Percentiles rank a stretch among this genome's conserved stretches.
Evolutionary conservation across 1,140 invertebrate species (phyloP).

Genomic region (Bombus impatiens): DNA sequence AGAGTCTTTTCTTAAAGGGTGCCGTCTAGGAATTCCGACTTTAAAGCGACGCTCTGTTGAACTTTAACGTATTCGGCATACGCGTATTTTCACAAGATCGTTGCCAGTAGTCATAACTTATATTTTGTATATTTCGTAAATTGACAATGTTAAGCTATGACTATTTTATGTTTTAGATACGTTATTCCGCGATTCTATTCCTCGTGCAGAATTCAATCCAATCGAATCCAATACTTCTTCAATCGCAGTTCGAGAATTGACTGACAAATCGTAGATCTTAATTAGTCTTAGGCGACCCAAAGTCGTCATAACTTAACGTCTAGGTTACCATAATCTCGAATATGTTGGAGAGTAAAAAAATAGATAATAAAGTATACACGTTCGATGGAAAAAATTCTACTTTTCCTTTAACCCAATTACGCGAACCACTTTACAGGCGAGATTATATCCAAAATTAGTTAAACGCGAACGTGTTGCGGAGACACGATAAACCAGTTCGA

Average conservation of each 20-base stretch:
- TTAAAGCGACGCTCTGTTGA: background rate
- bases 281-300: too few species aligned
- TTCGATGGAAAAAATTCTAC: background rate
- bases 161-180: too few species aligned
- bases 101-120: too few species aligned
- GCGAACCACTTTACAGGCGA: too few species aligned
- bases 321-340: background rate
- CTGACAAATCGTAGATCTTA: too few species aligned
- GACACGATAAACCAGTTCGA: constrained; percentile 6
- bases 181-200: too few species aligned
- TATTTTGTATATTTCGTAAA: background rate
- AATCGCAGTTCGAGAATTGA: too few species aligned
- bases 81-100: too few species aligned
- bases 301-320: too few species aligned
- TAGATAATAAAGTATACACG: background rate
- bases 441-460: background rate
- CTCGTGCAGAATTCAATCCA: too few species aligned
- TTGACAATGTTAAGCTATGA: background rate
- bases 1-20: constrained; percentile 8
- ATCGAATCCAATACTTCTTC: too few species aligned
- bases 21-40: background rate
- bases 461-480: background rate
- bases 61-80: background rate
- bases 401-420: background rate
- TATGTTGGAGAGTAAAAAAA: background rate